Evolutionary conservation across 1,140 invertebrate genomes (phyloP), one percentile per base, ranked within the genome.

Genomic region (Formica selysi): DNA sequence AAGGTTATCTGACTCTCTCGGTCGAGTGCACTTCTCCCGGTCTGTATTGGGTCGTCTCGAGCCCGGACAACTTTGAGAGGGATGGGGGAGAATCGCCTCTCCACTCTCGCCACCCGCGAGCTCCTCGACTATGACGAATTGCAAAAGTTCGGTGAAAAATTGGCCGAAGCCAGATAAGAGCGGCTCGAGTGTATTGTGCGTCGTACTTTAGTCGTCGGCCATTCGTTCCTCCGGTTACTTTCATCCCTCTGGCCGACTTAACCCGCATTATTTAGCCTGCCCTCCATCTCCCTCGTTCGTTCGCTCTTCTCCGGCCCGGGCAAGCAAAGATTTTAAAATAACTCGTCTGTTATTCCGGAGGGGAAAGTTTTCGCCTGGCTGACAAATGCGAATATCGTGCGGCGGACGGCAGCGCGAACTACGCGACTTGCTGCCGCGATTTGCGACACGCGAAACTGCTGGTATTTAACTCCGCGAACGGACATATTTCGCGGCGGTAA

Each of bases 1-100:
- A 89, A 88, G 92, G 91, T 93, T 93, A 93, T 93, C 92, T 86
- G 87, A 86, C 89, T 92, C 91, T 92, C 91, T 92, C 90, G 87
- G 89, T 85, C 92, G 89, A 91, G 85, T 90, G 92, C 91, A 87
- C 90, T 93, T 86, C 70, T 85, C 70, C 29, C 84, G 70, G 86
- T 51, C 88, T 90, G 89, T 90, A 90, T 90, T 57, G 86, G 76
- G 86, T 87, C 89, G 83, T 68, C 70, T 54, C 13, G 67, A 83
- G 29, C 38, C 3, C 38, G 19, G 41, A 26, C 36, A 54, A 83
- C 32, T 71, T 48, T 26, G n/a, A 76, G 70, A 22, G 80, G 57
- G 16, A 36, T 38, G n/a, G 80, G 70, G 61, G 62, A 68, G 41
- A 54, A 65, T 51, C 48, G 48, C 16, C 48, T 16, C 48, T 4